A percentile compares a stretch with the other conserved stretches of the same genome.
phyloP scores from a whole-genome alignment of 1,140 invertebrate genomes.

The Propsilocerus akamusi region DNA sequence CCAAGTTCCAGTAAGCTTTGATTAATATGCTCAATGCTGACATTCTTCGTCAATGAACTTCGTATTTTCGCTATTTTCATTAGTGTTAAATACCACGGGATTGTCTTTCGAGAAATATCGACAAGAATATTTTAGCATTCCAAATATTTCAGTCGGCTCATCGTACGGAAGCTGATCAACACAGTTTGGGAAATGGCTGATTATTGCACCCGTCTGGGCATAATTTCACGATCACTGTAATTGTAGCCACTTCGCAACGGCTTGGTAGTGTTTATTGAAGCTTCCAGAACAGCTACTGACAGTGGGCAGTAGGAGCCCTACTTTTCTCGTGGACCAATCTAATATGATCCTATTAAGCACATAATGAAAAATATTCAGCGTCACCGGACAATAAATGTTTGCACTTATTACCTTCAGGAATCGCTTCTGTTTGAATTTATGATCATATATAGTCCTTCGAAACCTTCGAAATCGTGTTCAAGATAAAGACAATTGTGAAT shows the following conservation, averaged over 20 bases:
- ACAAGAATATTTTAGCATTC: conserved; percentile 42
- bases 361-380: no score
- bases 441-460: conserved; percentile 25
- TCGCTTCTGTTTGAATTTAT: not conserved
- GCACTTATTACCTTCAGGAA: no score
- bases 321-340: not conserved
- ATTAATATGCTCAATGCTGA: conserved; percentile 35
- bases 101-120: conserved; percentile 21
- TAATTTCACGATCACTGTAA: conserved; percentile 55
- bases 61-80: conserved; percentile 16
- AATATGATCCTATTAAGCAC: no score
- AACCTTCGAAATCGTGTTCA: conserved; percentile 29
- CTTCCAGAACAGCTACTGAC: not conserved
- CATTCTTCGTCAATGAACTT: conserved; percentile 31
- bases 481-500: conserved; percentile 37
- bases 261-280: not conserved
- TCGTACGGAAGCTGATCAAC: conserved; percentile 56
- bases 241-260: conserved; percentile 33
- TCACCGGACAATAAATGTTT: no score
- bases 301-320: not conserved
- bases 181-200: conserved; percentile 41
- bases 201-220: conserved; percentile 38
- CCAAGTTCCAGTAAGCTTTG: conserved; percentile 36
- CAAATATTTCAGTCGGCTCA: conserved; percentile 77
- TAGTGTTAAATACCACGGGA: conserved; percentile 17